Base-by-base conservation (phyloP, 1,140 invertebrate species). In the Arion vulgaris region DNA sequence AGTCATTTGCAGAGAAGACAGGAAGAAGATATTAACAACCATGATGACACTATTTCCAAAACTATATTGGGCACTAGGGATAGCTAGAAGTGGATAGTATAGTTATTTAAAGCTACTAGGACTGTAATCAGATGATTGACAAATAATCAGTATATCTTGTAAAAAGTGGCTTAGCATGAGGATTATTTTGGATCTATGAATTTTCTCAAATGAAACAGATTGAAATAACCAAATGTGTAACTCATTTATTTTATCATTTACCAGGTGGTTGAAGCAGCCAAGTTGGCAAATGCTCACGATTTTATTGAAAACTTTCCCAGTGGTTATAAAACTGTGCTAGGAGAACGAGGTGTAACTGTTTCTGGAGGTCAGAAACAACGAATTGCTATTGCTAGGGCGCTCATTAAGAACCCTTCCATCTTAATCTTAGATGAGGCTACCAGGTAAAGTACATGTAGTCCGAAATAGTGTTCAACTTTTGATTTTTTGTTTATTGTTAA, bases 341-440 rank as follows among this genome's bases (percentile, higher is more conserved):
- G 97, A 0, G 97, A 98, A 92, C 92, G 96, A 79, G 97, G 97
- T 0, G 94, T 95, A n/a, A 95, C 96, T 57, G 93, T 98, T 36
- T 97, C 96, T 80, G 97, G 97, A 4, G 97, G 97, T 0, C 97
- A 98, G 92, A 96, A 97, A 86, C 97, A 98, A 90, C 93, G 97
- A 82, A 96, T 98, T 84, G 96, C 96, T 17, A 98, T 98, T 84
- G 97, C 97, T 0, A 91, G 97, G 83, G 97, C 97, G 0, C 93
- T 98, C 28, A 90, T 98, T 0, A 98, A 98, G 93, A 95, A 97
- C 89, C 97, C 97, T 0, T 94, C 94, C 28, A 94, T 98, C 85
- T 93, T 98, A 39, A 95, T 98, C 86, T 90, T 98, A 51, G 97
- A 98, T 93, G 97, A 98, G 94, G 97, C 97, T 32, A 98, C 97